Evolutionary conservation across 2,113 vertebrate species (phyloP).

Genomic region (Neomonachus schauinslandi): DNA sequence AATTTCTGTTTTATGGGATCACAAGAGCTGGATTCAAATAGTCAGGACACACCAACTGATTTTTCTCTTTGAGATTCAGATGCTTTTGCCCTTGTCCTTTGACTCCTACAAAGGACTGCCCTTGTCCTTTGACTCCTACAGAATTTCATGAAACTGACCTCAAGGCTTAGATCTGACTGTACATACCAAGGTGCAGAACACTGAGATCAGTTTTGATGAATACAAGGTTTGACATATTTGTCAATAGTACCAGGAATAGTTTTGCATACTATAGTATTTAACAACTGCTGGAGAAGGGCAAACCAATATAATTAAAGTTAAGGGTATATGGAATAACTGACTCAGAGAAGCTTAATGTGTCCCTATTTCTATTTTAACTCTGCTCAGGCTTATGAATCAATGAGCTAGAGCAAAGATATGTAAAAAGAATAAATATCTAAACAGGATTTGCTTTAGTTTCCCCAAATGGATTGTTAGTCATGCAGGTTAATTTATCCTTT

Average conservation of each 20-base stretch:
- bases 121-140: conserved; percentile 9
- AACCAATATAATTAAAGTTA: conserved; percentile 70
- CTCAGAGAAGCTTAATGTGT: conserved; percentile 53
- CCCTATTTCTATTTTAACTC: conserved; percentile 58
- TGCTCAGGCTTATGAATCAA: conserved; percentile 49
- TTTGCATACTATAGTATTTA: conserved; percentile 71
- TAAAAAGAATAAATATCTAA: background rate
- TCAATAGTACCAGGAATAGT: conserved; percentile 74
- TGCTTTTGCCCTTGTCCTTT: conserved; percentile 18
- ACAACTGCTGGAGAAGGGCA: conserved; percentile 61
- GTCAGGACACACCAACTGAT: background rate
- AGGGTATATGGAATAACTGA: conserved; percentile 46
- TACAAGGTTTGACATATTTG: conserved; percentile 66
- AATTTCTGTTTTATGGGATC: background rate
- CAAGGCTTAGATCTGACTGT: background rate
- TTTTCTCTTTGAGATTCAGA: background rate
- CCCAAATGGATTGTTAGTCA: background rate
- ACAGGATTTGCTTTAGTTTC: conserved; percentile 35
- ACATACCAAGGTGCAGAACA: conserved; percentile 18
- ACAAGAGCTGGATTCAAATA: background rate
- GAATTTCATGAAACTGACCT: conserved; percentile 29
- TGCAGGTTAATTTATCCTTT: background rate
- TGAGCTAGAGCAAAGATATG: background rate
- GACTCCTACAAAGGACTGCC: background rate
- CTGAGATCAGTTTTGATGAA: conserved; percentile 53